Percentiles rank a stretch among this genome's conserved stretches.
These are phyloP conservation scores for Crepidodera aurea DNA, from an alignment of 2,888 invertebrate species.

Conservation along the genomic window DNA sequence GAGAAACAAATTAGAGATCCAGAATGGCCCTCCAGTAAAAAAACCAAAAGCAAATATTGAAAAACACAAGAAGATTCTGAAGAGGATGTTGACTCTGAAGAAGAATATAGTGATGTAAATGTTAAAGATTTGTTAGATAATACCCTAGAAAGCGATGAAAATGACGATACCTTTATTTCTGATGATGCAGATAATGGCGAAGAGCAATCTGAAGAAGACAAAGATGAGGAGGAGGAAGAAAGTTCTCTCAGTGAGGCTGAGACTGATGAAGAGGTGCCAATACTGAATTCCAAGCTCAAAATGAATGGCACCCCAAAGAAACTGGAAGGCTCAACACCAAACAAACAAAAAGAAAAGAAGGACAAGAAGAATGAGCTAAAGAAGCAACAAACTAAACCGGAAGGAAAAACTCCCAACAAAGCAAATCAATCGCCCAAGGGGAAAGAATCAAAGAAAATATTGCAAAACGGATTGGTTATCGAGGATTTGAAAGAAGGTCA, in stretches of 20 bases:
- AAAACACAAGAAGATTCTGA: conserved; percentile 27
- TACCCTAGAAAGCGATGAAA: conserved; percentile 49
- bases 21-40: conserved; percentile 48
- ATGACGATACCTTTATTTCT: conserved; percentile 43
- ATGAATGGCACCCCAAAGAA: not conserved
- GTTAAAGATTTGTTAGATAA: conserved; percentile 46
- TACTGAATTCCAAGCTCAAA: conserved; percentile 51
- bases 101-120: conserved; percentile 43
- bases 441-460: conserved; percentile 55
- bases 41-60: conserved; percentile 51
- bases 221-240: conserved; percentile 57
- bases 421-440: conserved; percentile 48
- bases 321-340: conserved; percentile 48
- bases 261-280: conserved; percentile 28
- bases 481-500: conserved; percentile 84
- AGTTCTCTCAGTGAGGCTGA: conserved; percentile 36
- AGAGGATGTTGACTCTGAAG: conserved; percentile 36
- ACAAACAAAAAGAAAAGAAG: conserved; percentile 46
- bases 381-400: conserved; percentile 57
- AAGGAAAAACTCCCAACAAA: conserved; percentile 48
- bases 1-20: conserved; percentile 49
- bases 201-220: too few relatives aligned
- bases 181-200: conserved; percentile 52
- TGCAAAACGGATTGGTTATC: conserved; percentile 81
- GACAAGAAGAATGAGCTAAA: conserved; percentile 33